phyloP scores from a whole-genome alignment of 1,140 invertebrate species.

The Cherax quadricarinatus region DNA sequence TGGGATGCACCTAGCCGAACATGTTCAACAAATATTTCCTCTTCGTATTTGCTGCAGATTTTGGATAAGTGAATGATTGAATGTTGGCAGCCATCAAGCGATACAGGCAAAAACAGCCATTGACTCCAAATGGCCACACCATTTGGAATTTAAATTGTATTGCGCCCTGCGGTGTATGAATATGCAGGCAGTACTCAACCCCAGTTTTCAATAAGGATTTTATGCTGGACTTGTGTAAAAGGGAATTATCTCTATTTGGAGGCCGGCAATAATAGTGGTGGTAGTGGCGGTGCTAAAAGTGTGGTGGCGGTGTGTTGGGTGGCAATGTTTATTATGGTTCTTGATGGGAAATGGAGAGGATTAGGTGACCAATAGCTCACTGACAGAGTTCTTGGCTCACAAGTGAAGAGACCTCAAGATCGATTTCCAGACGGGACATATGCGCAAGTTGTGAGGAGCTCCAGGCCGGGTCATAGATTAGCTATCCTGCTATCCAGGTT shows the following conservation, averaged over 20 bases:
- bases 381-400: background rate
- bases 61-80: conserved; percentile 16
- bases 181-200: conserved; percentile 53
- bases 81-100: conserved; percentile 15
- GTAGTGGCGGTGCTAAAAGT: background rate
- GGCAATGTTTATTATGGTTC: background rate
- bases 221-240: conserved; percentile 55
- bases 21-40: too few relatives aligned
- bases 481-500: too few relatives aligned
- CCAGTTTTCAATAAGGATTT: conserved; percentile 49
- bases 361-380: background rate
- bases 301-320: background rate
- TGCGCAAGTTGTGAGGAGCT: background rate
- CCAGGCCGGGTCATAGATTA: too few relatives aligned
- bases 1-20: too few relatives aligned
- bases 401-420: too few relatives aligned
- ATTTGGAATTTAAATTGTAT: conserved; percentile 57
- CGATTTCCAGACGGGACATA: background rate
- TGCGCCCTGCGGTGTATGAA: conserved; percentile 43
- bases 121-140: conserved; percentile 44
- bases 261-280: conserved; percentile 30
- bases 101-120: conserved; percentile 15
- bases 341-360: background rate
- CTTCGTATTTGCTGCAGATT: background rate
- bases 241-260: conserved; percentile 50